Base-by-base conservation (phyloP, 2,113 vertebrate genomes). In the Rhinogobius similis region DNA sequence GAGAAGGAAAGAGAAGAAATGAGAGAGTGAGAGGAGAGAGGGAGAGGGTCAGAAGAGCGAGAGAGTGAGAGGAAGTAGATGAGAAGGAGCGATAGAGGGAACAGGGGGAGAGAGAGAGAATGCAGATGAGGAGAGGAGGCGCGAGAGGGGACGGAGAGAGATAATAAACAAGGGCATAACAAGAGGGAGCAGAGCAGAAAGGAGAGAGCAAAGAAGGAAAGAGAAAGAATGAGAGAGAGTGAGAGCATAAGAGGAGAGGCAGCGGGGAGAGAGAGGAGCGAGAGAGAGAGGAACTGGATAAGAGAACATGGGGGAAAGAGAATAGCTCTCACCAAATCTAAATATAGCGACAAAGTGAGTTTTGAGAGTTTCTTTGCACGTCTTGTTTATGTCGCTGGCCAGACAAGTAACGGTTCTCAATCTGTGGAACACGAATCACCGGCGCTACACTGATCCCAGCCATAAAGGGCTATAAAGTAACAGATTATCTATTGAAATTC, bases 301-400 rank as follows among this genome's bases (percentile, higher is more conserved):
- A 58, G 55, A 29, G 55, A 58, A 26, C 55, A 58, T 3, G 14
- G 53, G 23, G 27, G 58, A 36, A 32, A 36, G 58, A 61, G 29
- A 61, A 32, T n/a, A 61, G 58, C 58, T 32, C 3, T 61, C n/a
- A 11, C 58, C 16, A 36, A 61, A 36, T 18, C 58, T 61, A 61
- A 32, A 61, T 61, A 36, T 32, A 61, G 27, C 36, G 29, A 61
- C 14, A 61, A 0, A 32, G 58, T 5, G 27, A 36, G 26, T 59
- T 59, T 20, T 7, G 56, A 36, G 29, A 61, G 27, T 10, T 32
- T n/a, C 29, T 36, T 36, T 61, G 29, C 56, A 32, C 14, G 18
- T 36, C 29, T 36, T 36, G 56, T 59, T 29, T 58, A 16, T 6
- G 55, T 29, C 26, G 11, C 10, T 52, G 48, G 9, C 18, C 41